Evolutionary conservation across 53 echinoderm and acorn worm species (phyloP).

Genomic region (Glandiceps talaboti): DNA sequence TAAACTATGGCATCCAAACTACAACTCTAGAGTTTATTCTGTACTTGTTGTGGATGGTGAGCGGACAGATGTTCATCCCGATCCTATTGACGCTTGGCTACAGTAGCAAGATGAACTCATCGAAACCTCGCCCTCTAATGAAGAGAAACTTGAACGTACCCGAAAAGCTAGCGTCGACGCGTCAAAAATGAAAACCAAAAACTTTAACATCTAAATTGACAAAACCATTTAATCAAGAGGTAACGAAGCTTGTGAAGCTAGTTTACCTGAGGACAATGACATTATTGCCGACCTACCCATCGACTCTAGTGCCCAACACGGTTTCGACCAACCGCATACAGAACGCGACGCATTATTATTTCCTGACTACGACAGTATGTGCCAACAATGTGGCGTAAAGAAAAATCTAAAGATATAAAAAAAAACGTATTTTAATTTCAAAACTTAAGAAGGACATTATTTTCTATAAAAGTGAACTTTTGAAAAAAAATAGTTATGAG

Average conservation of each 20-base stretch:
- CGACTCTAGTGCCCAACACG: no score
- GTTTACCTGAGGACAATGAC: background rate
- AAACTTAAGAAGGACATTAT: background rate
- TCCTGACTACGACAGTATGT: background rate
- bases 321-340: no score
- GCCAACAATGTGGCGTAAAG: background rate
- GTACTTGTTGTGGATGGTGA: background rate
- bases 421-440: background rate
- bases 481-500: background rate
- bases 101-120: no score
- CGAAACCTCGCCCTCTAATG: no score
- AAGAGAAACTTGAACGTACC: no score
- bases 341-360: no score
- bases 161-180: no score
- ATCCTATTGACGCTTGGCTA: no score
- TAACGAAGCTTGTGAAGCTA: background rate
- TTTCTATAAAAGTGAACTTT: background rate
- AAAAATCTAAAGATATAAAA: no score
- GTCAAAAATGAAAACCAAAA: background rate
- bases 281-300: background rate
- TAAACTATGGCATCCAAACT: background rate
- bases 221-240: background rate
- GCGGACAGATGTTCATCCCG: background rate
- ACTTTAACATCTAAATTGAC: background rate
- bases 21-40: background rate